These are phyloP conservation scores for Agonopterix heracliana DNA, from an alignment of 2,888 invertebrate species.

Conservation along the genomic window DNA sequence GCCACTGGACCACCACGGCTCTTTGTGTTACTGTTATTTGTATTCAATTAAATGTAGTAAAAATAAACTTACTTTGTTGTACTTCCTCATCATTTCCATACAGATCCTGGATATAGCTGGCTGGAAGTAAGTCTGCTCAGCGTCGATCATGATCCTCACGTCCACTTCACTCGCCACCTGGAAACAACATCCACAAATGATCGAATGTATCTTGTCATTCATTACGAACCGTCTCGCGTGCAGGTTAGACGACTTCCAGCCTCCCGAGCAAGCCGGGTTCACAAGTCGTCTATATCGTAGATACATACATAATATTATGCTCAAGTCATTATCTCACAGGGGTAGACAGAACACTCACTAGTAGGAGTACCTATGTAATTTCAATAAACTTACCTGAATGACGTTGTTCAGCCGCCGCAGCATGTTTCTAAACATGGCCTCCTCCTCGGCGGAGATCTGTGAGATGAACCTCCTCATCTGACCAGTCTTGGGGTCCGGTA, in stretches of 20 bases:
- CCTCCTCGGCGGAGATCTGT: constrained; percentile 86
- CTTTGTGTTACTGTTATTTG: no score
- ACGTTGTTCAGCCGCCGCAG: constrained; percentile 93
- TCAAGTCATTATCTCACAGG: no score
- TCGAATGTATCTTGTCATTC: no score
- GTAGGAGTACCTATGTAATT: no score
- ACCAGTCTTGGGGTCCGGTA: constrained; percentile 94
- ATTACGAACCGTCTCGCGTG: no score
- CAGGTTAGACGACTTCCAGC: no score
- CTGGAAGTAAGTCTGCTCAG: constrained; percentile 99
- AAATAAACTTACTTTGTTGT: constrained; percentile 82
- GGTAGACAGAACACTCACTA: no score
- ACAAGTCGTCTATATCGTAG: no score
- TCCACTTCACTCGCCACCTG: constrained; percentile 89
- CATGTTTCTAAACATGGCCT: constrained; percentile 99
- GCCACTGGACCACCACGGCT: no score
- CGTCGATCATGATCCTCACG: constrained; percentile 98
- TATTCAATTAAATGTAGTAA: not conserved
- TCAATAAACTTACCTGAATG: constrained; percentile 70
- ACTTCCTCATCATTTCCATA: constrained; percentile 98
- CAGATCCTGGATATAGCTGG: constrained; percentile 98
- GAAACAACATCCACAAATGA: not conserved
- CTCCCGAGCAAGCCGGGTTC: no score
- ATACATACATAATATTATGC: no score
- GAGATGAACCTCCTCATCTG: constrained; percentile 94